Base-by-base conservation (phyloP, 2,797 vertebrate genomes). In the Caiman crocodilus region DNA sequence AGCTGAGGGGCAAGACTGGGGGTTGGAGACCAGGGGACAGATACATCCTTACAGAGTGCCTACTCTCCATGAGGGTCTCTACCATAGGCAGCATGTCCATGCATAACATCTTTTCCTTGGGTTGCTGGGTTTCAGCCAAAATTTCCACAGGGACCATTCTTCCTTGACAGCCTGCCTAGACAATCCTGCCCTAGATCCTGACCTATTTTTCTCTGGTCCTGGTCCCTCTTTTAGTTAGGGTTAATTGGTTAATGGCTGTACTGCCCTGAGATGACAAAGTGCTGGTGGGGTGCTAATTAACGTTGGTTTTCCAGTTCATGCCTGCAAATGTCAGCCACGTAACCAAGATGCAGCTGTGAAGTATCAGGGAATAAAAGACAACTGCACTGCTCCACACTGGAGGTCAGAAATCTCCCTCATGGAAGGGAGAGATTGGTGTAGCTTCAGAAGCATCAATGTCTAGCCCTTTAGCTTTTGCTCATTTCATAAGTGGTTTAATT, bases 401-500 rank as follows among this genome's bases (percentile, higher is more conserved):
- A 73, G 69, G 69, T 7, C 23, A 30, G 32, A 32, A 5, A 30
- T 63, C 14, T 1, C 63, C 84, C n/a, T 28, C 35, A 0, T 2
- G 55, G 4, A 4, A 59, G 2, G 0, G 4, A 6, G 3, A 1
- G 65, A 81, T 42, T 10, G 30, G 2, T 4, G 1, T 4, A 18
- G 56, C 26, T 78, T n/a, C 42, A 79, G 26, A 26, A 35, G 13
- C 1, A 10, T 14, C 20, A 3, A 11, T 0, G 3, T 73, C 10
- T 16, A 13, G 30, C 69, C 50, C 20, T 16, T 50, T 26, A 25
- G 23, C 13, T 69, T 69, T 69, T 69, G 25, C 26, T 30, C 4
- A 0, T 50, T 21, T 9, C 50, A 1, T 17, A 1, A 7, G 71
- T 14, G 0, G 0, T 1, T 11, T 0, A 0, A 2, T 12, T 32